Conservation (phyloP, 2,888 invertebrate genomes). For the Agrochola lota region DNA sequence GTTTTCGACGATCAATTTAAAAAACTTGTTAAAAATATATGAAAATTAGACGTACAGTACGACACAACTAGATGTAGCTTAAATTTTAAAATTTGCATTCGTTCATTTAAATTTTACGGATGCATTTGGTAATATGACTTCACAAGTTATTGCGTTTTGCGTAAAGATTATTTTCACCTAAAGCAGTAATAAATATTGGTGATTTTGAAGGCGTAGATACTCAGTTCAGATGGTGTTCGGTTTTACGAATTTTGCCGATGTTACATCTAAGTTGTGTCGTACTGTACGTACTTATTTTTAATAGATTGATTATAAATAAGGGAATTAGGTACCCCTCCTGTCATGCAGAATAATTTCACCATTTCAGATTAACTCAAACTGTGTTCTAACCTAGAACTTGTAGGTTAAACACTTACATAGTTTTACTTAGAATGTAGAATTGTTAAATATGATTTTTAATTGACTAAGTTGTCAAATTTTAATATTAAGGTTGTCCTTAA, state of each 20-base stretch:
- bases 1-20: no score
- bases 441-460: background rate
- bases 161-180: no score
- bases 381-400: background rate
- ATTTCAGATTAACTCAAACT: background rate
- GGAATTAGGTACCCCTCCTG: background rate
- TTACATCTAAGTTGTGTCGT: no score
- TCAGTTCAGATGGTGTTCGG: no score
- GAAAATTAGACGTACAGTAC: background rate
- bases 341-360: background rate
- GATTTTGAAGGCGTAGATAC: no score
- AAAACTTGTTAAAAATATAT: background rate
- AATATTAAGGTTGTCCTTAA: background rate
- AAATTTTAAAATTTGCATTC: no score
- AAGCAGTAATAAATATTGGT: no score
- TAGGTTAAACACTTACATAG: background rate
- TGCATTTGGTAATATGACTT: no score
- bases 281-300: background rate
- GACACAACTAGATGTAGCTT: no score
- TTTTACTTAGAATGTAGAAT: background rate
- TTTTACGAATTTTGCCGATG: no score
- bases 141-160: no score
- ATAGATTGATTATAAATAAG: background rate
- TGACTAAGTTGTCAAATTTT: background rate
- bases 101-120: no score